Percentiles rank a stretch among this genome's conserved stretches.
These are phyloP conservation scores for Nannoperca obscura DNA, from an alignment of 2,797 vertebrate genomes.

Conservation along the genomic window DNA sequence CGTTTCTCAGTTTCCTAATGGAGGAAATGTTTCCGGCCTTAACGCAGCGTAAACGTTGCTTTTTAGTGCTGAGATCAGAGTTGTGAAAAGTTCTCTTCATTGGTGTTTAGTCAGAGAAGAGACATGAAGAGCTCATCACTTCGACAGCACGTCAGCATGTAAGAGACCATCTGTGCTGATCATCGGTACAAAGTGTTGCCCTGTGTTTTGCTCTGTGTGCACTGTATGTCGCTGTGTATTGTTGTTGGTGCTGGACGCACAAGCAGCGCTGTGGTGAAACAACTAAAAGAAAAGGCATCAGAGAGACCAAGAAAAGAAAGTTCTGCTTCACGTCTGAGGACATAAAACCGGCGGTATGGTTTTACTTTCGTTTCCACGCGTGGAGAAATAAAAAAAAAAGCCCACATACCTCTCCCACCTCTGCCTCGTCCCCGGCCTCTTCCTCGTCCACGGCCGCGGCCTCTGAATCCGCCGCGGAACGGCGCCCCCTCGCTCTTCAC, in stretches of 20 bases:
- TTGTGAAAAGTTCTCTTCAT: constrained; percentile 61
- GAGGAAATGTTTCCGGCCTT: background rate
- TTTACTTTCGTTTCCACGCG: background rate
- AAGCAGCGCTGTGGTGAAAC: background rate
- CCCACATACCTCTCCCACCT: constrained; percentile 81
- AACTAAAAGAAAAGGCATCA: background rate
- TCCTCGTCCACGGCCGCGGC: constrained; percentile 92
- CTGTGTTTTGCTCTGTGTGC: background rate
- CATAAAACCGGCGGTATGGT: background rate
- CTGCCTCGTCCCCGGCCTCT: constrained; percentile 92
- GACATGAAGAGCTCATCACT: constrained; percentile 75
- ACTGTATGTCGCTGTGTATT: background rate
- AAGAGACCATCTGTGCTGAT: background rate
- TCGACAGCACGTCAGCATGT: constrained; percentile 56
- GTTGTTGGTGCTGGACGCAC: background rate
- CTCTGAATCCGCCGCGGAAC: constrained; percentile 93
- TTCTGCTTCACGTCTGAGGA: background rate
- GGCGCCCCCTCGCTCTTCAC: constrained; percentile 97
- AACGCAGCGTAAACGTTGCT: background rate
- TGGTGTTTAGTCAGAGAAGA: constrained; percentile 76
- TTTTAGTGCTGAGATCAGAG: constrained; percentile 70
- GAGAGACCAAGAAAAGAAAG: background rate
- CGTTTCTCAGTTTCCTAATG: background rate
- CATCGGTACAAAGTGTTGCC: background rate
- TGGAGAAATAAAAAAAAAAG: background rate